Base-by-base conservation (phyloP, 2,113 vertebrate genomes). In the Callipepla californica region DNA sequence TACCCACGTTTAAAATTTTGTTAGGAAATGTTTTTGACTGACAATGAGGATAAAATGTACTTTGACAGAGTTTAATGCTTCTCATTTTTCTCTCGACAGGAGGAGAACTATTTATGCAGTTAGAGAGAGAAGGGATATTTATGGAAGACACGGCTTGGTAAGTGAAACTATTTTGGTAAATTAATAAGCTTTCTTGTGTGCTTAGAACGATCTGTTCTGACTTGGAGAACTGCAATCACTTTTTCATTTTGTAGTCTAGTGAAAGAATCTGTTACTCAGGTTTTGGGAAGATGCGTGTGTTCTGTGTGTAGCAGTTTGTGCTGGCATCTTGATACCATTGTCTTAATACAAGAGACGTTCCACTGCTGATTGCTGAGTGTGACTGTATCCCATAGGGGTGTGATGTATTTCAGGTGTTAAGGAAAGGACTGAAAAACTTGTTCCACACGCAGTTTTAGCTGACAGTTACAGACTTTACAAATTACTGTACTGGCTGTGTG, bases 141-240 rank as follows among this genome's bases (percentile, higher is more conserved):
- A 99, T 99, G 99, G 99, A 99, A 97, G 99, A 99, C 96, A 99
- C 99, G 25, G 99, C 99, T 83, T 99, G 99, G 99, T 99, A 97
- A 98, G 98, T 96, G 44, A 93, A 93, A 58, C 28, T 87, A 36
- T 94, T 94, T 94, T 87, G 79, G 45, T 92, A 89, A 87, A 90
- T 89, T 68, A 83, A 65, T 89, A 85, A 86, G 40, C 3, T 5
- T 40, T 51, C 77, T 80, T 34, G 10, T 51, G 67, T 61, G 13
- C 34, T 91, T 91, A 69, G 26, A 89, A 53, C 40, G 36, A 11
- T 62, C 47, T 40, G 13, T 21, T 91, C 45, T 70, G 47, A 44
- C 65, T 67, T 72, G n/a, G 51, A 83, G 66, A 87, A 73, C 38
- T 59, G 5, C 80, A 90, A 88, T 22, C 69, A 9, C 26, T 67